phyloP scores from a whole-genome alignment of 2,797 vertebrate species.

The Microctenopoma stevenorrisi region DNA sequence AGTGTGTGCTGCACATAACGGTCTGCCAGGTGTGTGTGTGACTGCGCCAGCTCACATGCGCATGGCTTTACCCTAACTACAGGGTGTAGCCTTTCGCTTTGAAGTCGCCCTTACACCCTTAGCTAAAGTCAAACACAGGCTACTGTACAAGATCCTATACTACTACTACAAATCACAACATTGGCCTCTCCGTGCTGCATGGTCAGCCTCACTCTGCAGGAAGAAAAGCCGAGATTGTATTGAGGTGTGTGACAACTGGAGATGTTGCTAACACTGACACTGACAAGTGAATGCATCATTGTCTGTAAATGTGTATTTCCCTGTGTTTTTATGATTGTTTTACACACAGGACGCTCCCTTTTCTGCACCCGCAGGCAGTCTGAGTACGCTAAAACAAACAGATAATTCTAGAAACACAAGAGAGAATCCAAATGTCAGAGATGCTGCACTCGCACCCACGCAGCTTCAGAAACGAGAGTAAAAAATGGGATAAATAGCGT shows the following conservation, averaged over 20 bases:
- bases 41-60: slow-evolving; percentile 41
- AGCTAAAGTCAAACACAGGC: slow-evolving; percentile 65
- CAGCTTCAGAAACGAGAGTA: slow-evolving; percentile 8
- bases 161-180: slow-evolving; percentile 55
- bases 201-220: background rate
- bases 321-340: background rate
- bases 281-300: background rate
- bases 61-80: slow-evolving; percentile 69
- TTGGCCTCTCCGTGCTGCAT: slow-evolving; percentile 14
- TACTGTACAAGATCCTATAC: slow-evolving; percentile 55
- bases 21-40: slow-evolving; percentile 40
- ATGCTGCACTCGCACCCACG: slow-evolving; percentile 11
- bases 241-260: background rate
- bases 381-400: slow-evolving; percentile 35
- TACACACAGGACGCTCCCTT: background rate
- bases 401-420: slow-evolving; percentile 15
- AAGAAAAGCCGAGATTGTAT: background rate
- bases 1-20: slow-evolving; percentile 20
- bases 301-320: background rate
- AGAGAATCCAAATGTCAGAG: slow-evolving; percentile 22
- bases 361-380: slow-evolving; percentile 16
- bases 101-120: slow-evolving; percentile 64
- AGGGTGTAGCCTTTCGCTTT: slow-evolving; percentile 76
- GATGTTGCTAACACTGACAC: background rate
- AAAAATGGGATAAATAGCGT: slow-evolving; percentile 4